Evolutionary conservation across 2,797 vertebrate genomes (phyloP).

Genomic region (Labeo calbasu): DNA sequence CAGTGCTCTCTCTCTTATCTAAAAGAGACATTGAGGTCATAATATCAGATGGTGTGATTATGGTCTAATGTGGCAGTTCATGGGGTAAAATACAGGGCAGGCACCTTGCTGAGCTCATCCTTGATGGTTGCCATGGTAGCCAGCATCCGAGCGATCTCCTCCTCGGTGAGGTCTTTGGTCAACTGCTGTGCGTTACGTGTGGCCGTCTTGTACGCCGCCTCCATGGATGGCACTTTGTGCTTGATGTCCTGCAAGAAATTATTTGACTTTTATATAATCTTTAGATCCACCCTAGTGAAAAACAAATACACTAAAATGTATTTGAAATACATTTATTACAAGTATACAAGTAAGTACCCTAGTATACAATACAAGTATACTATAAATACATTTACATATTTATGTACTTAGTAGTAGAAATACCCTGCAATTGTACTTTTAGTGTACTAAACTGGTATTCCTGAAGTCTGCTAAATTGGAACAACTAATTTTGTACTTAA

Average conservation of each 20-base stretch:
- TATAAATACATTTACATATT: too few species aligned
- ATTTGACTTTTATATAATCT: neutral
- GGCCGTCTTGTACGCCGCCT: constrained; percentile 89
- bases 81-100: constrained; percentile 17
- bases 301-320: too few species aligned
- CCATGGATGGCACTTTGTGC: constrained; percentile 90
- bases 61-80: constrained; percentile 12
- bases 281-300: neutral
- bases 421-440: too few species aligned
- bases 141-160: constrained; percentile 89
- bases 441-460: too few species aligned
- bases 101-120: constrained; percentile 91
- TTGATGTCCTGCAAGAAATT: constrained; percentile 83
- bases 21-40: constrained; percentile 41
- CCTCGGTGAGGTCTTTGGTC: constrained; percentile 90
- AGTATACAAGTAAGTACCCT: too few species aligned
- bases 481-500: too few species aligned
- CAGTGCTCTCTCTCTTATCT: constrained; percentile 87
- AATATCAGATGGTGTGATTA: neutral
- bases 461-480: too few species aligned
- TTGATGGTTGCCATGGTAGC: constrained; percentile 84
- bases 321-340: too few species aligned
- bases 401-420: too few species aligned
- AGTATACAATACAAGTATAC: too few species aligned
- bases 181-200: constrained; percentile 88